These are phyloP conservation scores for Galemys pyrenaicus DNA, from an alignment of 2,113 vertebrate genomes.

Conservation along the genomic window DNA sequence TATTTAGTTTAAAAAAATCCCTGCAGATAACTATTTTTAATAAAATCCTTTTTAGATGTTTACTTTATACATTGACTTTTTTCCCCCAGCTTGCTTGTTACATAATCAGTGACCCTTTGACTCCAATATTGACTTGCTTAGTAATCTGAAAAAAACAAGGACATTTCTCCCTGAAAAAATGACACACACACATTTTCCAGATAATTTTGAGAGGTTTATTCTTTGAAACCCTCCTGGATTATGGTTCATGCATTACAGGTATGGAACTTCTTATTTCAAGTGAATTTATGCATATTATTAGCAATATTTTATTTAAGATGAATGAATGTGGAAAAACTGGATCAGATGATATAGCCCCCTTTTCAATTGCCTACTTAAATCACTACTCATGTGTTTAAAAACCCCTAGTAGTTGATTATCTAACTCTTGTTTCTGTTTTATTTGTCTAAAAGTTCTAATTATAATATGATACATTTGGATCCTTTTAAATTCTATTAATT, in stretches of 20 bases:
- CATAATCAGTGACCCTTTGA: not conserved
- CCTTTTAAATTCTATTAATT: not conserved
- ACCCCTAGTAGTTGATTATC: not conserved
- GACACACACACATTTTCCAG: not conserved
- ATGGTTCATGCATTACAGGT: not conserved
- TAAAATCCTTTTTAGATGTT: not conserved
- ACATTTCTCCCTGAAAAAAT: not conserved
- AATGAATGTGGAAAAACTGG: not conserved
- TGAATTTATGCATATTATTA: not conserved
- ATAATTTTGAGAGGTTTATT: not conserved
- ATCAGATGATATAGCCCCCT: not conserved
- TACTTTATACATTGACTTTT: not conserved
- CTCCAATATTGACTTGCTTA: not conserved
- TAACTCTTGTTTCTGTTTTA: not conserved
- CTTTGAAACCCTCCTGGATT: not conserved
- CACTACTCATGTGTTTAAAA: not conserved
- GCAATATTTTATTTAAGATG: not conserved
- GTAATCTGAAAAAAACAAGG: not conserved
- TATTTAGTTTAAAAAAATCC: not conserved
- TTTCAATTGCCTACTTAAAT: not conserved
- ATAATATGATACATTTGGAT: not conserved
- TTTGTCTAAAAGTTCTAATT: not conserved
- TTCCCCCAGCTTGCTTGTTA: not conserved
- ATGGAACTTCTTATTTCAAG: not conserved
- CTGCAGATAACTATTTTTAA: slow-evolving; percentile 4